phyloP scores from a whole-genome alignment of 1,140 invertebrate genomes.

The Elysia chlorotica region DNA sequence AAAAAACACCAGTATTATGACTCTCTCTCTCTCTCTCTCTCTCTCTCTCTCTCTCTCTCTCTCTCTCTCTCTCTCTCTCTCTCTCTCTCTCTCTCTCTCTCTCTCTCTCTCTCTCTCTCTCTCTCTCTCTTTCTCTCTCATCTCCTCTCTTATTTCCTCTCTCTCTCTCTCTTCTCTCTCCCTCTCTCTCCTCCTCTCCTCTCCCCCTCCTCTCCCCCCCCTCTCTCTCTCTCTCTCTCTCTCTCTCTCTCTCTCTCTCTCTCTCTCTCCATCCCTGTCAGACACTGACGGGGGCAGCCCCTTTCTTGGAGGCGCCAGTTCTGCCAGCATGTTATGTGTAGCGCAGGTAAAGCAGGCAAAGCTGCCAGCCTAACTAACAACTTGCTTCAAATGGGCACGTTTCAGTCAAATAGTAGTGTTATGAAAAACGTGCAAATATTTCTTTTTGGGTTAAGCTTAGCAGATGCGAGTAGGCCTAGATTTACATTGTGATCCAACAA shows the following conservation, averaged over 20 bases:
- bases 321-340: neutral
- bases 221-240: too few species aligned
- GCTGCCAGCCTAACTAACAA: neutral
- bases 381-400: too few species aligned
- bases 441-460: too few species aligned
- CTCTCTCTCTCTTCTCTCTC: slow-evolving; percentile 3
- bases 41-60: too few species aligned
- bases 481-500: too few species aligned
- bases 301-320: neutral
- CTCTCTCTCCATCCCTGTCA: too few species aligned
- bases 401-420: too few species aligned
- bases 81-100: slow-evolving; percentile 16
- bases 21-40: slow-evolving; percentile 1
- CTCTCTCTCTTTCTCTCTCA: slow-evolving; percentile 9
- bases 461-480: too few species aligned
- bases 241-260: too few species aligned
- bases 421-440: too few species aligned
- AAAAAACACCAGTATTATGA: neutral
- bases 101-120: slow-evolving; percentile 13
- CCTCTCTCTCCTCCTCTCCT: neutral
- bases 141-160: slow-evolving; percentile 9
- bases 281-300: too few species aligned
- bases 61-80: slow-evolving; percentile 1
- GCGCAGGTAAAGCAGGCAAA: neutral
- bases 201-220: neutral